Evolutionary conservation across 2,113 vertebrate genomes (phyloP).

Genomic region (Psettodes erumei): DNA sequence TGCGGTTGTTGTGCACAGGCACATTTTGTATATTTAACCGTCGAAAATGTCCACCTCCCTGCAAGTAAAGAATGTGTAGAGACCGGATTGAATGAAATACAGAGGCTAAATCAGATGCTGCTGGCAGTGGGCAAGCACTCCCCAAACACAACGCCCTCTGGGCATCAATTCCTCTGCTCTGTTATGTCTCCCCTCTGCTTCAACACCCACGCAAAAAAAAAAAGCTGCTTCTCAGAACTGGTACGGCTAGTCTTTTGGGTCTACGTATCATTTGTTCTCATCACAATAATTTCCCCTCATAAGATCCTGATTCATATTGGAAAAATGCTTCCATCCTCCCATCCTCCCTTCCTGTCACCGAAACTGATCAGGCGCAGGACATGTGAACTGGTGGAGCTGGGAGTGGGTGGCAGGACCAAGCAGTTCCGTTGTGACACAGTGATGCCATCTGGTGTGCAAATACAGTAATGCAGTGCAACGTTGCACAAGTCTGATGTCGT

Average conservation of each 20-base stretch:
- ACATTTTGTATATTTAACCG: conserved; percentile 48
- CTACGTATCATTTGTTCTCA: conserved; percentile 32
- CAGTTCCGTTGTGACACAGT: conserved; percentile 31
- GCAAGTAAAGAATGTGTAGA: conserved; percentile 58
- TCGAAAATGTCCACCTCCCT: conserved; percentile 27
- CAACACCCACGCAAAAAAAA: conserved; percentile 59
- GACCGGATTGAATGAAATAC: conserved; percentile 55
- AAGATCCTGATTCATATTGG: conserved; percentile 14
- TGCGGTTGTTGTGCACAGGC: conserved; percentile 47
- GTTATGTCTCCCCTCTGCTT: conserved; percentile 55
- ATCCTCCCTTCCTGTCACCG: conserved; percentile 3
- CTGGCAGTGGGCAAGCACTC: conserved; percentile 50
- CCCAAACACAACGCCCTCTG: conserved; percentile 39
- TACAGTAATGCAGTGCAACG: conserved; percentile 39
- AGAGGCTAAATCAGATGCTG: conserved; percentile 53
- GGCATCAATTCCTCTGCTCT: conserved; percentile 45
- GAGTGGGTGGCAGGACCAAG: conserved; percentile 26
- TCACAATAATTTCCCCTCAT: conserved; percentile 18
- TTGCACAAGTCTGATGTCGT: neutral
- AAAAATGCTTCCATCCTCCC: conserved; percentile 30
- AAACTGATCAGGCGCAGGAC: conserved; percentile 24
- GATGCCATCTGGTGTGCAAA: conserved; percentile 72
- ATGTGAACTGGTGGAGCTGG: conserved; percentile 20
- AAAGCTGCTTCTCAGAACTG: conserved; percentile 42
- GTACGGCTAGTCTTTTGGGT: conserved; percentile 21